Percentiles rank a stretch among this genome's conserved stretches.
These are phyloP conservation scores for Liasis olivaceus DNA, from an alignment of 2,797 vertebrate genomes.

Conservation along the genomic window DNA sequence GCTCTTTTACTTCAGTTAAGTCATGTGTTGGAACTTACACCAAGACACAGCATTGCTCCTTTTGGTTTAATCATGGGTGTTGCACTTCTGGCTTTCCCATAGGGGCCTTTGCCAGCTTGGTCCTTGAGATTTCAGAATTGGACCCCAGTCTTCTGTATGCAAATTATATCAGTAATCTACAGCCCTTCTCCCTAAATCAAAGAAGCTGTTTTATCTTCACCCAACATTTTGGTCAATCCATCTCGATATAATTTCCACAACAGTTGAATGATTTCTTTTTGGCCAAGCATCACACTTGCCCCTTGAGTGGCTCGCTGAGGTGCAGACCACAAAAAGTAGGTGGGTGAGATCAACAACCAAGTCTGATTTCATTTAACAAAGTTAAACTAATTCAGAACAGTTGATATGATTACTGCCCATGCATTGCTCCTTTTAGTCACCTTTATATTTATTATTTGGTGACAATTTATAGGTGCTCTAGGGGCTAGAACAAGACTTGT, in stretches of 20 bases:
- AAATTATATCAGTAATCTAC: not conserved
- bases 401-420: not conserved
- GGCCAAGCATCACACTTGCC: not conserved
- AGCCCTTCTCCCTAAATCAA: not conserved
- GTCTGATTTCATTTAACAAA: not conserved
- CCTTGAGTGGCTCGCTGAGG: not conserved
- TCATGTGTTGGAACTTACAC: slow-evolving; percentile 31
- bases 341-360: not conserved
- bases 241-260: not conserved
- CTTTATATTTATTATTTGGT: not conserved
- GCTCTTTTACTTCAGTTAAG: slow-evolving; percentile 51
- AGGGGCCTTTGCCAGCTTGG: not conserved
- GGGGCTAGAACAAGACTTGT: not conserved
- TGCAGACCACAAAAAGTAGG: not conserved
- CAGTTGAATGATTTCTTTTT: not conserved
- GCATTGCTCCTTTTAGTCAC: not conserved
- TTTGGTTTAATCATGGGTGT: not conserved
- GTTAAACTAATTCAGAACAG: not conserved
- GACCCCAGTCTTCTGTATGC: not conserved
- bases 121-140: not conserved
- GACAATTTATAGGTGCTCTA: not conserved
- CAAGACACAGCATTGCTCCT: not conserved
- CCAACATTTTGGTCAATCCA: not conserved
- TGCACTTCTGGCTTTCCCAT: not conserved
- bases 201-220: not conserved